Base-by-base conservation (phyloP, 2,797 vertebrate species). In the Carduelis carduelis region DNA sequence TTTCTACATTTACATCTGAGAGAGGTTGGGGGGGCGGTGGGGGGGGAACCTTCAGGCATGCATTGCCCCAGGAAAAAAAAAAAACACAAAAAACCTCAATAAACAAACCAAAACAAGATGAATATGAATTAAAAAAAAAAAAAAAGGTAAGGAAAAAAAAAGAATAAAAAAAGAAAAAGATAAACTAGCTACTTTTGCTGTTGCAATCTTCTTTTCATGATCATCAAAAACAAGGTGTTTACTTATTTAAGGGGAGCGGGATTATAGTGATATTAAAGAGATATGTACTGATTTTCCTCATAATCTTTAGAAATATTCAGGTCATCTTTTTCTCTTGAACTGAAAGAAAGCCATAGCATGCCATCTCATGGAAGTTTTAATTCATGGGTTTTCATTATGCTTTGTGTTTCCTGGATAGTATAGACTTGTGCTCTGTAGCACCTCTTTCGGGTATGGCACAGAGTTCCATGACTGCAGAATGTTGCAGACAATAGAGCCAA, bases 1-100 rank as follows among this genome's bases (percentile, higher is more conserved):
- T 84, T 84, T 57, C 53, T 71, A 41, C 1, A 34, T 49, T 81
- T 56, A 53, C 6, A 69, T 28, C 18, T 65, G 28, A 91, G 82
- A 84, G 30, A 64, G 2, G 8, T 1, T 46, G 22, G 50, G 10
- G 4, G 2, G 0, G 35, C 35, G 9, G 35, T 35, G 35, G 35
- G 35, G 35, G 10, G 32, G 4, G 44, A 76, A 14, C 19, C 12
- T 80, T 71, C 46, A 75, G 50, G 30, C 4, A 75, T n/a, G 9
- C 12, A 74, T 13, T 5, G 3, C 6, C n/a, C 24, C 32, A 75
- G 17, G 16, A 5, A 10, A 32, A 76, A 20, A 11, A 18, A 23
- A 9, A 1, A 39, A 37, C 4, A 7, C 15, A 28, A 12, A n/a
- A 24, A 16, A 2, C 1, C 3, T 2, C 6, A 60, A 23, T 2